phyloP scores from a whole-genome alignment of 2,888 invertebrate genomes.

The Macrostomum cliftonense region DNA sequence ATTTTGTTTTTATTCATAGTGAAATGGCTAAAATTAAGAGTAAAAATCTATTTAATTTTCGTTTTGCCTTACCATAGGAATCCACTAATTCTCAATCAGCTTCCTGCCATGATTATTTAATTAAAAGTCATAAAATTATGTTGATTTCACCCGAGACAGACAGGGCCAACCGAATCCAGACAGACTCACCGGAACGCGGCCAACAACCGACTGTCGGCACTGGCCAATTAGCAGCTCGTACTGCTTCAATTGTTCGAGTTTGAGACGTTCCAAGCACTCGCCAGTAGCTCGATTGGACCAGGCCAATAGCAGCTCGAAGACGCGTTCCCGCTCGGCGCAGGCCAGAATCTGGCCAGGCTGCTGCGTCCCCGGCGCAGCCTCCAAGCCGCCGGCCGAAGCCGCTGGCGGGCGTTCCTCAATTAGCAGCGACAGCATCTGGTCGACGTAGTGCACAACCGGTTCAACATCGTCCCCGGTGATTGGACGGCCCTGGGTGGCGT shows the following conservation, averaged over 20 bases:
- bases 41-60: no score
- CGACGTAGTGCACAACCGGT: slow-evolving; percentile 71
- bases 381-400: slow-evolving; percentile 11
- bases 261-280: slow-evolving; percentile 64
- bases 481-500: slow-evolving; percentile 45
- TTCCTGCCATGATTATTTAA: no score
- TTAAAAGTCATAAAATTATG: no score
- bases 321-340: slow-evolving; percentile 61
- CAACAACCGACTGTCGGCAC: slow-evolving; percentile 58
- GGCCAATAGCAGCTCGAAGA: slow-evolving; percentile 62
- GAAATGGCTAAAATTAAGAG: no score
- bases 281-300: slow-evolving; percentile 55
- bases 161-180: no score
- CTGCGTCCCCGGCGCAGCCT: slow-evolving; percentile 14
- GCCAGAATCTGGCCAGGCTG: slow-evolving; percentile 52
- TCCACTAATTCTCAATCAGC: no score
- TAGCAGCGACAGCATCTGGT: slow-evolving; percentile 67
- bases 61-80: no score
- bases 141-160: no score
- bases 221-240: slow-evolving; percentile 66
- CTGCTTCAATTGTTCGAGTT: slow-evolving; percentile 65
- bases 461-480: slow-evolving; percentile 54
- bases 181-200: slow-evolving; percentile 53
- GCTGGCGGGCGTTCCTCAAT: slow-evolving; percentile 46
- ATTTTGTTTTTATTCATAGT: no score